Evolutionary conservation across 2,888 invertebrate species (phyloP), one percentile per base, ranked within the genome.

Genomic region (Synanthedon andrenaeformis): DNA sequence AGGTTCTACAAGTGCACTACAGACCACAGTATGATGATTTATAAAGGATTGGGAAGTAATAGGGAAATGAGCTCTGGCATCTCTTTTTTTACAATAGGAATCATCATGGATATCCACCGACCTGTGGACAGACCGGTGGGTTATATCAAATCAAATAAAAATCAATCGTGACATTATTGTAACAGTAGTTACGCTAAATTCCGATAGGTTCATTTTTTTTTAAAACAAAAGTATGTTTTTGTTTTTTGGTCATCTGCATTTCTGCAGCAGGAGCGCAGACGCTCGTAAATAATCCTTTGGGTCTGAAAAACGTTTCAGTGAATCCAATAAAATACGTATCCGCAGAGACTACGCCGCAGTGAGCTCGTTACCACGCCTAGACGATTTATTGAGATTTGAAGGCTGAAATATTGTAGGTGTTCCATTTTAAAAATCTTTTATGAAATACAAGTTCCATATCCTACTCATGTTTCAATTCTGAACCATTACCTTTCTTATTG

Each of bases 311-410:
- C 85, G 86, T 87, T 86, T 84, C 84, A 82, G 77, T 83, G 82
- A 84, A 85, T 87, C 86, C 85, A 86, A 87, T 87, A 87, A 86
- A 87, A 85, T 85, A 86, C 85, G 85, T 84, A 87, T 86, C 86
- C 86, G 84, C 82, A 84, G 83, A 83, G 85, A 82, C 77, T 82
- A 76, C 82, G 84, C 83, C 84, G 83, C 84, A 83, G 78, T 71
- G 85, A 79, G 84, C 84, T 84, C 85, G 86, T 85, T 85, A 85
- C 86, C 81, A 82, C 81, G 83, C 85, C 86, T 81, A 83, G 81
- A 79, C 82, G 86, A 86, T 87, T 87, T 87, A 87, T 86, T 81
- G 85, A 86, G 85, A 87, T 87, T 84, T 87, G 86, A 85, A 82
- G 78, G 74, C 77, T 84, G 79, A 85, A 85, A 85, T 85, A 86